Evolutionary conservation across 2,797 vertebrate genomes (phyloP).

Genomic region (Cynopterus sphinx): DNA sequence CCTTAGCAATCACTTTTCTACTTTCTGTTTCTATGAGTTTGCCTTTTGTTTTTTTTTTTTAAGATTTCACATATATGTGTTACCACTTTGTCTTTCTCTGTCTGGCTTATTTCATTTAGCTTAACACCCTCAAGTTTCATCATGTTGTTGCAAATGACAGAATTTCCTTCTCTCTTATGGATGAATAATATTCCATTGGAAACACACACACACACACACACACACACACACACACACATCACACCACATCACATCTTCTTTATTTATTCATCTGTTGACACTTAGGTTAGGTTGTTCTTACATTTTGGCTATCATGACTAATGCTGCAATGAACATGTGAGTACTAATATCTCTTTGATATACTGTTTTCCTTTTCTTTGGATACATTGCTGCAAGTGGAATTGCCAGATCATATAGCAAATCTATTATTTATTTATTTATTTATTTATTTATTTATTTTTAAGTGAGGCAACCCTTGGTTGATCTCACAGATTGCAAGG

Average conservation of each 20-base stretch:
- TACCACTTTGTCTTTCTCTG: neutral
- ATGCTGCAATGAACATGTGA: neutral
- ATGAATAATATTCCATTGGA: neutral
- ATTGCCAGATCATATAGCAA: neutral
- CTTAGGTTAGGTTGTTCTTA: neutral
- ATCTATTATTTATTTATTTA: neutral
- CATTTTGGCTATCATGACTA: neutral
- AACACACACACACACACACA: too few species aligned
- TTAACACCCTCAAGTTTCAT: neutral
- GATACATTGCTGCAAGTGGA: neutral
- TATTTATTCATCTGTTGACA: neutral
- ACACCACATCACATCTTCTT: neutral
- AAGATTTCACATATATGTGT: neutral
- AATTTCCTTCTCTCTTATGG: neutral
- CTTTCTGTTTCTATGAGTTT: neutral
- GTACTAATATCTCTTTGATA: neutral
- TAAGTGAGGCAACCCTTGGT: too few species aligned
- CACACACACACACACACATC: too few species aligned
- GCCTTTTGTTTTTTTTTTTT: neutral
- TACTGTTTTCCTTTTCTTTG: neutral
- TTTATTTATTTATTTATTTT: too few species aligned
- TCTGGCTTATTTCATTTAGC: neutral
- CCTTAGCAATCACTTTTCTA: neutral
- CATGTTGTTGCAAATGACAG: neutral
- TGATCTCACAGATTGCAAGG: too few species aligned